These are phyloP conservation scores for Gracilinanus agilis DNA, from an alignment of 2,113 vertebrate species.

Conservation along the genomic window DNA sequence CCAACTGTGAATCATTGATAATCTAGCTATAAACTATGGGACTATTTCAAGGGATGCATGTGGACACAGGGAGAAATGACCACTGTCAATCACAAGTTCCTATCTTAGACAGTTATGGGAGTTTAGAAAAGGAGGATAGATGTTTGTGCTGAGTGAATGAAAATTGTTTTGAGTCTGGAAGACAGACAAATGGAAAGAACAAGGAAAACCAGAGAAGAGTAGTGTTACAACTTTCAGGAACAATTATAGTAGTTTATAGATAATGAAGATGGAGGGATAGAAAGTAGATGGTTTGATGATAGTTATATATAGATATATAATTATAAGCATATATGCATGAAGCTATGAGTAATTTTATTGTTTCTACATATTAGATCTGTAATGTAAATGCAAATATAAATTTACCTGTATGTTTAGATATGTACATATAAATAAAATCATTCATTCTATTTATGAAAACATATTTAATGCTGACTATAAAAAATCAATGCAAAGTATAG, in stretches of 20 bases:
- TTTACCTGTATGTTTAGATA: neutral
- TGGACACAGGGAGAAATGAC: neutral
- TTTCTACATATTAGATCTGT: neutral
- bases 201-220: neutral
- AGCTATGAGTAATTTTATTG: neutral
- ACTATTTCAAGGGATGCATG: neutral
- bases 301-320: neutral
- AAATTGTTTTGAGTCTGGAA: neutral
- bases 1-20: neutral
- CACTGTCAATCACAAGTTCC: neutral
- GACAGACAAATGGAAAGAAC: neutral
- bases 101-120: neutral
- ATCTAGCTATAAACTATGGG: neutral
- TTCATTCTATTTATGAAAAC: no score
- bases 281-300: neutral
- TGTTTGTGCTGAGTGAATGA: neutral
- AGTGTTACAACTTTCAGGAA: neutral
- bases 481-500: neutral
- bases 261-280: neutral
- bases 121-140: neutral
- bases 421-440: no score
- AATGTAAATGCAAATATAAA: no score
- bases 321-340: neutral
- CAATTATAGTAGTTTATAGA: neutral
- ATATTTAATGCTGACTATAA: no score